phyloP scores from a whole-genome alignment of 1,140 invertebrate species.

The Diabrotica virgifera region DNA sequence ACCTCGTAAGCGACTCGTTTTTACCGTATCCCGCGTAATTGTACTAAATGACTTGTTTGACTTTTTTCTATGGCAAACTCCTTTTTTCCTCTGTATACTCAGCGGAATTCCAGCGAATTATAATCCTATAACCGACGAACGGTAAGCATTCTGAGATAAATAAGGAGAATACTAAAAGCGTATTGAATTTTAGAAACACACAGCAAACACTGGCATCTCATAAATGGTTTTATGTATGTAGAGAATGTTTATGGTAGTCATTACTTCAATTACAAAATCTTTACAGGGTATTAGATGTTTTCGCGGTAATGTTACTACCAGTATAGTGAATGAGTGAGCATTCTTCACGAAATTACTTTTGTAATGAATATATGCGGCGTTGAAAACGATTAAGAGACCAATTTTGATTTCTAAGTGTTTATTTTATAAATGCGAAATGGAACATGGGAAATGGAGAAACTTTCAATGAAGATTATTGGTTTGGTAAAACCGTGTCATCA shows the following conservation, averaged over 20 bases:
- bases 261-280: background rate
- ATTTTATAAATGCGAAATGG: no score
- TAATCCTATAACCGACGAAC: background rate
- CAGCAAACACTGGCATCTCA: conserved; percentile 1
- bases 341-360: background rate
- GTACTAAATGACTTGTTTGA: no score
- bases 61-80: no score
- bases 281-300: conserved; percentile 2
- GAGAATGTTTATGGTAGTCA: background rate
- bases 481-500: no score
- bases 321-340: background rate
- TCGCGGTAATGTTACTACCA: background rate
- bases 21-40: no score
- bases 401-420: no score
- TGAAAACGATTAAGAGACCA: no score
- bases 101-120: background rate
- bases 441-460: no score
- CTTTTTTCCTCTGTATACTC: background rate
- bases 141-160: background rate
- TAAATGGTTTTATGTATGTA: background rate
- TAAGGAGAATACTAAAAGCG: background rate
- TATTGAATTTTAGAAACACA: background rate
- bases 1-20: no score
- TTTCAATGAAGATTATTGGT: no score
- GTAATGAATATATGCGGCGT: background rate